These are phyloP conservation scores for Sanderia malayensis DNA, from an alignment of 30 jellyfish, hydroid and myxozoan genomes.

Conservation along the genomic window DNA sequence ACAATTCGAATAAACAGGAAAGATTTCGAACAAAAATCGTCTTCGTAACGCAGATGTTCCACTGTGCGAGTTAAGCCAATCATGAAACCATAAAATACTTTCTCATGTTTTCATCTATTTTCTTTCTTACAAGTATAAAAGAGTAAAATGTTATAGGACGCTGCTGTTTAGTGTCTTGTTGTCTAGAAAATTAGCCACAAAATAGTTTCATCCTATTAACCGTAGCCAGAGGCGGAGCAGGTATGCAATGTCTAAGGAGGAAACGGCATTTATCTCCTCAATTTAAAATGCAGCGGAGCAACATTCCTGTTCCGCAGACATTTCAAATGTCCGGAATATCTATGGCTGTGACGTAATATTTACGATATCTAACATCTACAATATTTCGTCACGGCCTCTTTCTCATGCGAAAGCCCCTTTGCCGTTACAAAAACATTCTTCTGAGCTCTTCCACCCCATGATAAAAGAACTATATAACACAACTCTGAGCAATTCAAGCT, in stretches of 20 bases:
- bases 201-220: constrained; percentile 4
- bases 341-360: too few species aligned
- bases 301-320: too few species aligned
- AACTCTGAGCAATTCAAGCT: too few species aligned
- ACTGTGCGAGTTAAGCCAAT: not conserved
- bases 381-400: too few species aligned
- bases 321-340: too few species aligned
- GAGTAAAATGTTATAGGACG: not conserved
- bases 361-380: too few species aligned
- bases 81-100: constrained; percentile 8
- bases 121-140: not conserved
- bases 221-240: constrained; percentile 12
- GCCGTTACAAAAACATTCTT: too few species aligned
- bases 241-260: not conserved
- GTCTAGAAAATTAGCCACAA: not conserved
- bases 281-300: too few species aligned
- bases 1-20: constrained; percentile 8
- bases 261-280: not conserved
- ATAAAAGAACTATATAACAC: too few species aligned
- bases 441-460: too few species aligned
- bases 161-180: not conserved
- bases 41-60: not conserved
- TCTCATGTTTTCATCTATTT: not conserved
- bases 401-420: too few species aligned
- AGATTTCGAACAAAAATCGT: not conserved